phyloP scores from a whole-genome alignment of 2,797 vertebrate genomes.

The Gambusia yucatana region DNA sequence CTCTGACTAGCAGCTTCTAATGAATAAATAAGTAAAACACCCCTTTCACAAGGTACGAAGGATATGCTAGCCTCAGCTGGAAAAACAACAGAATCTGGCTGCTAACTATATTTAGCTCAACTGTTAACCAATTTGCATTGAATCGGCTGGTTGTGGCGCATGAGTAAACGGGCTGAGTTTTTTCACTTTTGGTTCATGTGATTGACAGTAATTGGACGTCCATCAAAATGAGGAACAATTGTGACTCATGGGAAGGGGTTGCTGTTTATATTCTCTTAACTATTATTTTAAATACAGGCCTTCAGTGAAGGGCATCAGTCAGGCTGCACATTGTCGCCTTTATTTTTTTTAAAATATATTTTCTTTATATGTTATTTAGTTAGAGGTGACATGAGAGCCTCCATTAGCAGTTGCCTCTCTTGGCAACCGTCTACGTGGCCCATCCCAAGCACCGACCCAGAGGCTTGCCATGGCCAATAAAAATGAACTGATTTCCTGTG shows the following conservation, averaged over 20 bases:
- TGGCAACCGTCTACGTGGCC: neutral
- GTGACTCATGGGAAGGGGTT: neutral
- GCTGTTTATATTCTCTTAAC: neutral
- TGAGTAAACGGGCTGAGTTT: neutral
- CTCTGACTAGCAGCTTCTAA: neutral
- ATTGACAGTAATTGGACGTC: neutral
- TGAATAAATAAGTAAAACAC: neutral
- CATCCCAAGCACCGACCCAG: neutral
- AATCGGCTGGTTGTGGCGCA: neutral
- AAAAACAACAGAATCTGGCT: neutral
- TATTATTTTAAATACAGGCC: neutral
- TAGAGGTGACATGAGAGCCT: neutral
- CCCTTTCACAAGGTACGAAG: neutral
- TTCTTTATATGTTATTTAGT: neutral
- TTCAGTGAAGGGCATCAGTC: neutral
- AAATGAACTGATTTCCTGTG: neutral
- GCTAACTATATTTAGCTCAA: neutral
- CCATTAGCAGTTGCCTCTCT: neutral
- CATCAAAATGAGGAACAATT: neutral
- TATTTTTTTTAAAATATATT: neutral
- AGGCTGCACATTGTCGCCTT: neutral
- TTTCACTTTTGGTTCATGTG: neutral
- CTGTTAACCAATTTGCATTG: neutral
- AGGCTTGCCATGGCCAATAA: slow-evolving; percentile 1
- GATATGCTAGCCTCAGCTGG: neutral